Base-by-base conservation (phyloP, 2,888 invertebrate species). In the Perdita meconis region DNA sequence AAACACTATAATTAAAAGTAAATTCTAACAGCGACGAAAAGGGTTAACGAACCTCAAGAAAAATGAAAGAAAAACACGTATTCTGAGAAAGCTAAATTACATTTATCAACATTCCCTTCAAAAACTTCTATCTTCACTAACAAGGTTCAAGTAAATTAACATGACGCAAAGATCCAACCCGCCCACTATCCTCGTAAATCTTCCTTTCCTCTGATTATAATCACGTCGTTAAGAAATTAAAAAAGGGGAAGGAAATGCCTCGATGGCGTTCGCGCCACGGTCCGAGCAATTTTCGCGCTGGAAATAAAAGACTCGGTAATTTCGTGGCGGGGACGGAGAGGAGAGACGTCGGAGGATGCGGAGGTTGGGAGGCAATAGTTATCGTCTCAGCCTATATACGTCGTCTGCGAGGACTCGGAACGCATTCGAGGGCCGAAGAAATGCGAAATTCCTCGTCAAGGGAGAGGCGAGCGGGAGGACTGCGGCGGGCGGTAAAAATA, bases 391-490 rank as follows among this genome's bases (percentile, higher is more conserved):
- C 47, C 56, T 68, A 53, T 78, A 66, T 63, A 66, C 55, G 56
- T 55, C 44, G 69, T 61, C 16, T 22, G 36, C 47, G 40, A 42
- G 60, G 53, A 34, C 59, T 63, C 51, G 75, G 81, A 57, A 78
- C 82, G 76, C 65, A 63, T 80, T 73, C 60, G 73, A 53, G 83
- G 85, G 83, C 82, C 76, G 66, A 83, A 88, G 87, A 89, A 90
- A 90, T 86, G 89, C 86, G 87, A 86, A 88, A 89, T 90, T 89
- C 86, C 83, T 82, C 77, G 81, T 81, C 83, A 82, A 81, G 80
- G 79, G 59, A 65, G 59, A 38, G 60, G 60, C 50, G 57, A 47
- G 36, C 36, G 60, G 56, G 50, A 67, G 22, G 42, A 61, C 55
- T 26, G 57, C 50, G 78, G 55, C 56, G 76, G n/a, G 59, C 65